Base-by-base conservation (phyloP, 2,888 invertebrate species). In the Epirrhoe alternata region DNA sequence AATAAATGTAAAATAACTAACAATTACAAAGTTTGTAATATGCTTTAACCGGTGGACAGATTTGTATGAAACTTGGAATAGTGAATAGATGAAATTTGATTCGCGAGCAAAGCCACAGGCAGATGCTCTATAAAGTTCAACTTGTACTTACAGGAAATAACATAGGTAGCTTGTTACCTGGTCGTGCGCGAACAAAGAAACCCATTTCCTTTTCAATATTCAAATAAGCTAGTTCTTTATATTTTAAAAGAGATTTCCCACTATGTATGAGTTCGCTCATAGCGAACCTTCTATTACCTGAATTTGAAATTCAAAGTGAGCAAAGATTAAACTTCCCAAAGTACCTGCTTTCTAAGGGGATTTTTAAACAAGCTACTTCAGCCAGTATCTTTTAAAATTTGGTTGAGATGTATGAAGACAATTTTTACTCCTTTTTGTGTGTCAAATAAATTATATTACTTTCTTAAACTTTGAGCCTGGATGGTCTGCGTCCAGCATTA, bases 271-370 rank as follows among this genome's bases (percentile, higher is more conserved):
- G 57, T 57, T 61, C 67, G 52, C 59, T 70, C 58, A 65, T 54
- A 56, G 60, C 53, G 59, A 66, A 69, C 73, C 66, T 69, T 70
- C 72, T 72, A 73, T 70, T 73, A 73, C 71, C 70, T 72, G 73
- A 71, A 73, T 72, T 74, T 72, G 74, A 74, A 72, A 70, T 74
- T 70, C 72, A 73, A 73, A 72, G 67, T 74, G 67, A 62, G 72
- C 71, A 60, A 72, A 74, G 72, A 72, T 72, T 74, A 74, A 72
- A 70, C 70, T 69, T 69, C 64, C 66, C 57, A 45, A 55, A 57
- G 66, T 54, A 63, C 54, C 47, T 45, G 61, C 35, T 53, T 51
- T 17, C 30, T 57, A 35, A 57, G 54, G 55, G 30, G 30, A 30
- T 42, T 59, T 64, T 50, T 31, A 64, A 30, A 59, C 58, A 31